A percentile compares a stretch with the other conserved stretches of the same genome.
These are phyloP conservation scores for Donacobius atricapilla DNA, from an alignment of 2,113 vertebrate genomes.

Conservation along the genomic window DNA sequence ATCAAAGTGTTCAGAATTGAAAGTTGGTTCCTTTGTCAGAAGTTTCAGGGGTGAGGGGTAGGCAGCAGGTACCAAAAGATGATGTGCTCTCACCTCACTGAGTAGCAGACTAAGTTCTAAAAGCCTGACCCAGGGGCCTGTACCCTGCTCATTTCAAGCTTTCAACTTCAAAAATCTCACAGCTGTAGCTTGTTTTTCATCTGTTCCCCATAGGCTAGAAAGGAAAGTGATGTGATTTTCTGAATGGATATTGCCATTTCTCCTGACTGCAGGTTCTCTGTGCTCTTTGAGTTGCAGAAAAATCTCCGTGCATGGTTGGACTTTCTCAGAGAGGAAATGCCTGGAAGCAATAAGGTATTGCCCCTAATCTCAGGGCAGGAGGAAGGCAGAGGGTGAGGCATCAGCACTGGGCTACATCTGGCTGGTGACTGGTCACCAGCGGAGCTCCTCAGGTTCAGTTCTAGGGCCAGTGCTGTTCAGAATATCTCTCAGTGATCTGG, in stretches of 20 bases:
- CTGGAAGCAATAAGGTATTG: background rate
- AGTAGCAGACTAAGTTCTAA: background rate
- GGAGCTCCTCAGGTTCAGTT: background rate
- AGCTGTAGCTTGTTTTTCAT: background rate
- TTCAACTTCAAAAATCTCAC: background rate
- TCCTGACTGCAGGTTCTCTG: background rate
- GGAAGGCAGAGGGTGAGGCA: background rate
- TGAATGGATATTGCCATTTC: background rate
- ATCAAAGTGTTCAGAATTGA: background rate
- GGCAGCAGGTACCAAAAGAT: background rate
- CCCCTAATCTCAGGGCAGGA: background rate
- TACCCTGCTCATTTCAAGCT: background rate
- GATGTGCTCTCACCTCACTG: background rate
- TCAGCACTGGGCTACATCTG: background rate
- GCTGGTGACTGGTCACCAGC: fast-evolving
- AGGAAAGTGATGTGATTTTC: background rate
- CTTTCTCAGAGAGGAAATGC: background rate
- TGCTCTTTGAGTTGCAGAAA: background rate
- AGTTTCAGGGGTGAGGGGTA: background rate
- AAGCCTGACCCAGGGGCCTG: fast-evolving
- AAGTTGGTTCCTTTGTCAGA: background rate
- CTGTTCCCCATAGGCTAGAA: background rate
- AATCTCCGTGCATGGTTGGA: background rate
- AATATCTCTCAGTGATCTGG: background rate
- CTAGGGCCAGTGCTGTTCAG: background rate